A percentile compares a stretch with the other conserved stretches of the same genome.
Evolutionary conservation across 2,888 invertebrate species (phyloP).

Genomic region (Pegoplata infirma): DNA sequence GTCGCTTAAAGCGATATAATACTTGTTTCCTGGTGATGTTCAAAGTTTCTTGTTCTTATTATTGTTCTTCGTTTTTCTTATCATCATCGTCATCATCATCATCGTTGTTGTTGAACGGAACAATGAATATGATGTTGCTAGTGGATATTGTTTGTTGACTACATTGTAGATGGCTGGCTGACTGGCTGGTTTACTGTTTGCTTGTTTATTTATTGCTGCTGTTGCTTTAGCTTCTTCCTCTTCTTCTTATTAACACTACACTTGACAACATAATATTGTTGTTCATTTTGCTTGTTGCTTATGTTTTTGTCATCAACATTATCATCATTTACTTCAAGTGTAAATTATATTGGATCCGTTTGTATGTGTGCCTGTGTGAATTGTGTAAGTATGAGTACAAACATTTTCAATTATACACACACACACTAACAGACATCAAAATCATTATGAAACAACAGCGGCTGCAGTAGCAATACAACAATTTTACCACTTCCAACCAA

Average conservation of each 20-base stretch:
- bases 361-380: conserved; percentile 21
- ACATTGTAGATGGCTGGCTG: background rate
- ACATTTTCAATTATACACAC: no score
- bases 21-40: conserved; percentile 20
- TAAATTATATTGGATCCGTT: conserved; percentile 34
- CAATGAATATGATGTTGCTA: conserved; percentile 1
- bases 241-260: background rate
- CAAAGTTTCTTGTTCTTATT: conserved; percentile 6
- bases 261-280: background rate
- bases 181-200: background rate
- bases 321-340: conserved; percentile 47
- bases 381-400: conserved; percentile 19
- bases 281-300: conserved; percentile 45
- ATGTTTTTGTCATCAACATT: conserved; percentile 49
- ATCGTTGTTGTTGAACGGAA: background rate
- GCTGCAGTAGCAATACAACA: conserved; percentile 10
- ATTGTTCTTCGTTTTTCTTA: background rate
- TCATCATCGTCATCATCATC: no score
- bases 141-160: background rate
- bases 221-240: background rate
- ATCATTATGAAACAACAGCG: conserved; percentile 21
- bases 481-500: conserved; percentile 22
- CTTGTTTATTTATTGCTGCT: background rate
- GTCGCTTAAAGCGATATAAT: background rate
- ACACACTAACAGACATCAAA: conserved; percentile 36